Conservation (phyloP, 2,888 invertebrate genomes). For the Hydroisotoma schaefferi region DNA sequence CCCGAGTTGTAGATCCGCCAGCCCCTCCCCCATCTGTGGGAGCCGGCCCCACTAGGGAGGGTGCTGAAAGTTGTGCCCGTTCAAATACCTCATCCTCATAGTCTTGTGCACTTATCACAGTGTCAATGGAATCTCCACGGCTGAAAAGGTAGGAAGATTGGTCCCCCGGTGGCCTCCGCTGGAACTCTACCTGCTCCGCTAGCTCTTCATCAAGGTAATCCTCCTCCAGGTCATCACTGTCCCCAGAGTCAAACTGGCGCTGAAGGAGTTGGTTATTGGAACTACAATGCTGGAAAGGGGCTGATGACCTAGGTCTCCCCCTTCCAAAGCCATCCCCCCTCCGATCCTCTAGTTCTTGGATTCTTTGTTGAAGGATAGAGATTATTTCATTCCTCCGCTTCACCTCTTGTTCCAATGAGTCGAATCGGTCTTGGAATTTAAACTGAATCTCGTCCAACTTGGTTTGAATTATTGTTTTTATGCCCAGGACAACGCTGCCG, state of each 20-base stretch:
- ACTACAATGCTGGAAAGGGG: background rate
- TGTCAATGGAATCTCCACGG: constrained; percentile 63
- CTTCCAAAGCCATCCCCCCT: constrained; percentile 9
- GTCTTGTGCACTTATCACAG: constrained; percentile 65
- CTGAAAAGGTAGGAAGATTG: constrained; percentile 44
- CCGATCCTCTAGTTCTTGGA: constrained; percentile 62
- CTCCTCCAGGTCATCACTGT: constrained; percentile 37
- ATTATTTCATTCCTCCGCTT: constrained; percentile 76
- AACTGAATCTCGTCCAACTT: constrained; percentile 53
- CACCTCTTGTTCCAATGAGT: constrained; percentile 75
- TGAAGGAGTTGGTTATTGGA: background rate
- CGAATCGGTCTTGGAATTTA: constrained; percentile 60
- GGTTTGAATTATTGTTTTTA: constrained; percentile 74
- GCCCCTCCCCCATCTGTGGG: constrained; percentile 47
- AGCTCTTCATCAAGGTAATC: constrained; percentile 39
- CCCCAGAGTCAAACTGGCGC: constrained; percentile 23
- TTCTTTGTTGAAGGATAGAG: constrained; percentile 68
- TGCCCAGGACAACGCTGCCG: constrained; percentile 72
- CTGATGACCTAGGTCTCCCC: constrained; percentile 5
- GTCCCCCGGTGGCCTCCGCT: constrained; percentile 15
- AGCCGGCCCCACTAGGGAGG: constrained; percentile 7
- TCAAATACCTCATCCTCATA: constrained; percentile 49
- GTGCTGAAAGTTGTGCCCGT: constrained; percentile 22
- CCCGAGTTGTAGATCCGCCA: constrained; percentile 59
- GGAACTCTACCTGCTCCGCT: constrained; percentile 11